Percentiles rank a stretch among this genome's conserved stretches.
Evolutionary conservation across 2,888 invertebrate genomes (phyloP).

Genomic region (Chymomyza amoena): DNA sequence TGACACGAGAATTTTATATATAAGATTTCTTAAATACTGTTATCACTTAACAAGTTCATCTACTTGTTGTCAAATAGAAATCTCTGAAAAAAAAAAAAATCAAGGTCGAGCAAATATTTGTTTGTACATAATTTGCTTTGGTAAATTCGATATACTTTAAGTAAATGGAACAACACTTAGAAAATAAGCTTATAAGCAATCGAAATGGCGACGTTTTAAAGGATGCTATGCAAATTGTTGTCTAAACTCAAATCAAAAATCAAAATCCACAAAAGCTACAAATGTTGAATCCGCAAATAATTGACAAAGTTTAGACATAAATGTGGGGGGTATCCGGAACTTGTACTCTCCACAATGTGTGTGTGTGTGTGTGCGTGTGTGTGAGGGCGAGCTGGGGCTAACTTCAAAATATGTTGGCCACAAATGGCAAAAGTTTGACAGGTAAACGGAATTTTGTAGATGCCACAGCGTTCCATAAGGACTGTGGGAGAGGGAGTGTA

Average conservation of each 20-base stretch:
- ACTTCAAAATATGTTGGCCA: constrained; percentile 73
- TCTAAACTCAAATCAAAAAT: constrained; percentile 68
- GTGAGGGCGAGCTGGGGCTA: constrained; percentile 47
- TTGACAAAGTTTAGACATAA: constrained; percentile 73
- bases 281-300: constrained; percentile 73
- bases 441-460: constrained; percentile 48
- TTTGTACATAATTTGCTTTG: background rate
- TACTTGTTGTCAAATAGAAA: no score
- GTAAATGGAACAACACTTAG: background rate
- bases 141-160: background rate
- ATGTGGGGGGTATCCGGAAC: constrained; percentile 47
- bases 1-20: no score
- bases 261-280: constrained; percentile 72
- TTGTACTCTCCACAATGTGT: background rate
- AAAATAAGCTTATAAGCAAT: background rate
- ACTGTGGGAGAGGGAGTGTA: background rate
- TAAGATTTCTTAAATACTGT: no score
- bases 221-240: constrained; percentile 27
- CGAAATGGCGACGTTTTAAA: constrained; percentile 3
- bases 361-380: constrained; percentile 19
- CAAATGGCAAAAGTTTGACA: constrained; percentile 73
- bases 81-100: no score
- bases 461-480: background rate
- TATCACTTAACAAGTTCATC: no score
- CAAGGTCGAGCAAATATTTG: background rate